phyloP scores from a whole-genome alignment of 1,140 invertebrate species.

The Babylonia areolata region DNA sequence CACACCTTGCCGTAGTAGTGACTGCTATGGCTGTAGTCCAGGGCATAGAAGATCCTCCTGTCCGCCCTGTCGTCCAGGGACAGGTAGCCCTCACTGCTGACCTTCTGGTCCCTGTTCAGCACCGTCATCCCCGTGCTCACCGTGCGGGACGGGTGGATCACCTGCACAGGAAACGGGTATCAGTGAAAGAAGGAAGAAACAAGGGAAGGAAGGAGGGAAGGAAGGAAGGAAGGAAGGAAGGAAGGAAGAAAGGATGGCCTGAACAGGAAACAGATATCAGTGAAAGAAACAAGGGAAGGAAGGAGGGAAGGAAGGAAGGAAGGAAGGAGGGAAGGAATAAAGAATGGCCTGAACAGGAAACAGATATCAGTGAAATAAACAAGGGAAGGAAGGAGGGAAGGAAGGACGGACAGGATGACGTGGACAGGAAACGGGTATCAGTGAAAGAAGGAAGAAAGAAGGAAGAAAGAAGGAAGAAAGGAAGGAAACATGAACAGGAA shows the following conservation, averaged over 20 bases:
- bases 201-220: background rate
- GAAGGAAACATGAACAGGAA: background rate
- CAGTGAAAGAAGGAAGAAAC: background rate
- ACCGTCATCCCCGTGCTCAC: constrained; percentile 21
- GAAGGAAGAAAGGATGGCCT: no score
- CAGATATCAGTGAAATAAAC: no score
- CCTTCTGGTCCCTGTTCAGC: background rate
- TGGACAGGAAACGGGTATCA: background rate
- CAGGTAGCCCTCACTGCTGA: constrained; percentile 21
- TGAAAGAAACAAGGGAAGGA: no score
- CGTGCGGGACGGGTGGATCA: constrained; percentile 44
- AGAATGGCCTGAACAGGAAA: no score
- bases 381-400: no score
- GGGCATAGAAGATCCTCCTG: constrained; percentile 42
- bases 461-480: background rate
- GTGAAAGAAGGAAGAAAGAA: background rate
- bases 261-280: no score
- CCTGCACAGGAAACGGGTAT: background rate
- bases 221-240: background rate
- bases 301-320: no score
- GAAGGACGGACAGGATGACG: no score
- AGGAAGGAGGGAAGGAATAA: no score
- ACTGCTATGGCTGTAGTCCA: constrained; percentile 27
- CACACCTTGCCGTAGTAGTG: constrained; percentile 36
- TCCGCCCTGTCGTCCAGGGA: constrained; percentile 27